phyloP scores from a whole-genome alignment of 2,888 invertebrate species.

The Archips xylosteana region DNA sequence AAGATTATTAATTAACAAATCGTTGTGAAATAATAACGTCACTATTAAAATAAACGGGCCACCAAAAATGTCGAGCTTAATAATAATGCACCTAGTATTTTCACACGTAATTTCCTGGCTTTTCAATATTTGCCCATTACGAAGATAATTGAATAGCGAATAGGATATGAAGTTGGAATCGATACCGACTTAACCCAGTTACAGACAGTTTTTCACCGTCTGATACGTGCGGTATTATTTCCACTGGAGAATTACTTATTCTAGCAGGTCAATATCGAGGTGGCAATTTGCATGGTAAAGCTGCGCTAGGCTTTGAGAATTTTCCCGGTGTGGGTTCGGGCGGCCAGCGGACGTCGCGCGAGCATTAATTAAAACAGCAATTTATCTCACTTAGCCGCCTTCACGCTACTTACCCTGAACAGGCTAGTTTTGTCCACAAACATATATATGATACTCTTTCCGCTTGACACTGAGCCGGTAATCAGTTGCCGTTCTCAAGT shows the following conservation, averaged over 20 bases:
- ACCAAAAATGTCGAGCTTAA: neutral
- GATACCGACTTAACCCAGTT: slow-evolving; percentile 27
- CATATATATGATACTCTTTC: slow-evolving; percentile 43
- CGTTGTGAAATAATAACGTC: neutral
- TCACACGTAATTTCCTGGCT: neutral
- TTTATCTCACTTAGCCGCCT: slow-evolving; percentile 63
- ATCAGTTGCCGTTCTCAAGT: slow-evolving; percentile 14
- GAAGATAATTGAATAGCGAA: neutral
- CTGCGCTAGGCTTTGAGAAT: slow-evolving; percentile 49
- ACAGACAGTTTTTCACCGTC: slow-evolving; percentile 27
- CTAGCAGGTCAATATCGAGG: slow-evolving; percentile 44
- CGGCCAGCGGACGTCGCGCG: slow-evolving; percentile 51
- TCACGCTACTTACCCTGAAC: slow-evolving; percentile 45
- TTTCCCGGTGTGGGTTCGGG: slow-evolving; percentile 50
- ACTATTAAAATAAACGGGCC: neutral
- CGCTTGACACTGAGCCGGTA: slow-evolving; percentile 25
- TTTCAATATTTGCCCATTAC: slow-evolving; percentile 1
- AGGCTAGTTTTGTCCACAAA: slow-evolving; percentile 43
- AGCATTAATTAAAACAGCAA: slow-evolving; percentile 66
- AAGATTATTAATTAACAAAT: neutral
- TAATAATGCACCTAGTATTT: neutral
- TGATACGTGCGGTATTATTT: slow-evolving; percentile 35
- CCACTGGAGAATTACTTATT: slow-evolving; percentile 36
- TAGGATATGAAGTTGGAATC: slow-evolving; percentile 15
- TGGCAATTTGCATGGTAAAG: slow-evolving; percentile 66